Base-by-base conservation (phyloP, 1,140 invertebrate genomes). In the Batillaria attramentaria region DNA sequence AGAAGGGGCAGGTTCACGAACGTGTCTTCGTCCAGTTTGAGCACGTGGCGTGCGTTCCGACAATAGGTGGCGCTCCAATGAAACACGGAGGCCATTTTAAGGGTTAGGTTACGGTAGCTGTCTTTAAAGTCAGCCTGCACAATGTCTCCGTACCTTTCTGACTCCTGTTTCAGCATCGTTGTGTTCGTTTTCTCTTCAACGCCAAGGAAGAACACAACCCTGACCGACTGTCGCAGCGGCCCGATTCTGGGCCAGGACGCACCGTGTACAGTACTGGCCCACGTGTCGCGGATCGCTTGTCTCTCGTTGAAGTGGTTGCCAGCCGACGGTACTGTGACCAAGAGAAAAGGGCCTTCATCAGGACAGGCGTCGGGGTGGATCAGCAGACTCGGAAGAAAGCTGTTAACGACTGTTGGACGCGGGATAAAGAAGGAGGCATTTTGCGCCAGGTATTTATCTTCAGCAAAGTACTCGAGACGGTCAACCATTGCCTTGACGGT, bases 121-220 rank as follows among this genome's bases (percentile, higher is more conserved):
- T 89, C 88, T 24, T 77, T 18, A 69, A 89, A 89, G 74, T 88
- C 81, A 5, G 73, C 86, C 73, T 85, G 82, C 6, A 88, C 72
- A 6, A 89, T 81, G 76, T 89, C 88, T 6, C 75, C 66, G 62
- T 84, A 80, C 41, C 20, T 65, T 20, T 43, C 8, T 50, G 77
- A 79, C 60, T 89, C 87, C 6, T 68, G n/a, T 6, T 24, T 31
- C 28, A 73, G 28, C 68, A 31, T 39, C n/a, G 65, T 33, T 0
- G 31, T 41, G 31, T 43, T 42, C 31, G 31, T 73, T 37, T 62
- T 16, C 35, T 68, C 28, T 0, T 5, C n/a, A 54, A 60, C 70
- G 2, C 79, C 60, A 1, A 81, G 68, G 65, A 84, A 79, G 65
- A 84, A 70, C 2, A 76, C 54, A 37, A 79, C 77, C 43, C 78